Percentiles rank a stretch among this genome's conserved stretches.
Conservation (phyloP, 2,888 invertebrate genomes). For the Apamea sordens region DNA sequence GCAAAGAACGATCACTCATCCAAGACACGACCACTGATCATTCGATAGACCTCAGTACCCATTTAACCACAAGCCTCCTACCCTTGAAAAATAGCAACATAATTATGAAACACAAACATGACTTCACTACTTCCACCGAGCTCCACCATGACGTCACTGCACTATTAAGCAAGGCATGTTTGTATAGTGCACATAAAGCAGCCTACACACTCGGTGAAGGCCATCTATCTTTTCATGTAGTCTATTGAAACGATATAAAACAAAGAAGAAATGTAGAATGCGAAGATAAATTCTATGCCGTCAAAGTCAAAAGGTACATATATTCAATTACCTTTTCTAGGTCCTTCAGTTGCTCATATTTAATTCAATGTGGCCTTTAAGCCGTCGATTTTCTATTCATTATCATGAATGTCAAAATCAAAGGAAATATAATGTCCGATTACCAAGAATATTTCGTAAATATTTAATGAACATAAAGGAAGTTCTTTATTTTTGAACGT, state of each 20-base stretch:
- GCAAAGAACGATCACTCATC: neutral
- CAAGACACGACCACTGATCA: neutral
- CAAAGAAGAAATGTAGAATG: conserved; percentile 60
- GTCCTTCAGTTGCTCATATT: conserved; percentile 49
- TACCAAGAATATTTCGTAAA: conserved; percentile 21
- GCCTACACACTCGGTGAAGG: conserved; percentile 38
- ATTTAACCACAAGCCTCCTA: neutral
- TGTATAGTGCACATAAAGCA: conserved; percentile 46
- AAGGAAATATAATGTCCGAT: conserved; percentile 7
- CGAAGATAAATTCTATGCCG: conserved; percentile 60
- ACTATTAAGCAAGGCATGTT: conserved; percentile 25
- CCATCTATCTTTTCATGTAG: conserved; percentile 63
- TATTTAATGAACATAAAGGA: conserved; percentile 18
- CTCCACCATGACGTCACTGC: conserved; percentile 36
- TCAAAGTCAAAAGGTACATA: conserved; percentile 54
- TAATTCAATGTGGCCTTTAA: conserved; percentile 43
- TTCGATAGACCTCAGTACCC: neutral
- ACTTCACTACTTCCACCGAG: conserved; percentile 2
- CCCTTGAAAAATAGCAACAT: conserved; percentile 13
- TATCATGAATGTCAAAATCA: neutral
- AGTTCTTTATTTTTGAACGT: neutral
- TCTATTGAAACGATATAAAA: conserved; percentile 66
- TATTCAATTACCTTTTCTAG: conserved; percentile 64
- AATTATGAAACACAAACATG: conserved; percentile 29
- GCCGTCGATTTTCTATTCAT: conserved; percentile 7